Base-by-base conservation (phyloP, 2,888 invertebrate species). In the Chesias legatella region DNA sequence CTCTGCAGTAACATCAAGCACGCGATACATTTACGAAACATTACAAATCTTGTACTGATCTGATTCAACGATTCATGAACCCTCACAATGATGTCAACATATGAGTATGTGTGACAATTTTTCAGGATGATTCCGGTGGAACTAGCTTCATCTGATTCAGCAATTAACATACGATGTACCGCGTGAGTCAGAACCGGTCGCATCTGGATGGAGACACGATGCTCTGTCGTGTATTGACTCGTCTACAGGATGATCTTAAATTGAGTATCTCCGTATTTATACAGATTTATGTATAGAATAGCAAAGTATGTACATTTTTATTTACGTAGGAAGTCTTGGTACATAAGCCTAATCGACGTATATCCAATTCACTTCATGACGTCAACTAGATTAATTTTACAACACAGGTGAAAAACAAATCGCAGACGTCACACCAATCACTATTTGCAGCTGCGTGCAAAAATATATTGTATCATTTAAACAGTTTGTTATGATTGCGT, bases 371-470 rank as follows among this genome's bases (percentile, higher is more conserved):
- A 37, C 33, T 21, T 7, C 3, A 43, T 43, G 43, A 43, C 43
- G 43, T 32, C 23, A 33, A 26, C 13, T 9, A 24, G 29, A 35
- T 22, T 29, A 35, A 10, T 26, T 36, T 28, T 39, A 17, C 13
- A 43, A 6, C 39, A 41, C 36, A 46, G 29, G 46, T 43, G 40
- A 22, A 38, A 46, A 44, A 44, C 22, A 48, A 43, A 48, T 43
- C 31, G 28, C 24, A 11, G 17, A 30, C 36, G 31, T 28, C 30
- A 30, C 9, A 21, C n/a, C 11, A 26, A 43, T 35, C 46, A 43
- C 40, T 43, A 39, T 6, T 22, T 9, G n/a, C 8, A 3, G 23
- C 3, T 3, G 2, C 2, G 23, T 17, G 13, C 13, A 1, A n/a
- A 23, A 7, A 4, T 23, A 23, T 23, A n/a, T 23, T 23, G 3